These are phyloP conservation scores for Python bivittatus DNA, from an alignment of 2,113 vertebrate genomes.

Conservation along the genomic window DNA sequence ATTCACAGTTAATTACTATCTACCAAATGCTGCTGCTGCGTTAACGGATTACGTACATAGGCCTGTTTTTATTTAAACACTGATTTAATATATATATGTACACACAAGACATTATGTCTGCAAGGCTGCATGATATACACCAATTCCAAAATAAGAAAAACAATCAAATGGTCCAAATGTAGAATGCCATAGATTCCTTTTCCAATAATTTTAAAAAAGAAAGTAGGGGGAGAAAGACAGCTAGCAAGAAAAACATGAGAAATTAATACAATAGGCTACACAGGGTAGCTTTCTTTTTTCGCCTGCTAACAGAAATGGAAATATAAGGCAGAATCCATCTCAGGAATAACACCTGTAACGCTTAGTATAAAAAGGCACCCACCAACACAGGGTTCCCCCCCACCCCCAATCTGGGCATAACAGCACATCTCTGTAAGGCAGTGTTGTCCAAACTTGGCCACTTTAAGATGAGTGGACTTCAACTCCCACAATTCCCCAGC, in stretches of 20 bases:
- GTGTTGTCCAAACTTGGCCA: too few relatives aligned
- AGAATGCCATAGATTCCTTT: conserved; percentile 74
- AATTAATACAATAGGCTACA: conserved; percentile 53
- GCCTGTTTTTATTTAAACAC: conserved; percentile 83
- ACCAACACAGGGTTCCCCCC: conserved; percentile 42
- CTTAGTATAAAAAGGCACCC: conserved; percentile 68
- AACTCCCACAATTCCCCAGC: too few relatives aligned
- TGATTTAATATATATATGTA: conserved; percentile 82
- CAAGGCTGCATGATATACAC: conserved; percentile 86
- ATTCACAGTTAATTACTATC: conserved; percentile 87
- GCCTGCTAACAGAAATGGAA: conserved; percentile 56
- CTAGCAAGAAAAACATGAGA: conserved; percentile 60
- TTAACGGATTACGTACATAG: conserved; percentile 86
- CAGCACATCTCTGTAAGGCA: accelerated
- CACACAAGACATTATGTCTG: conserved; percentile 83
- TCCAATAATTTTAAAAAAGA: conserved; percentile 66
- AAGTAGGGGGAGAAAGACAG: conserved; percentile 57
- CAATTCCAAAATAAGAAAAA: conserved; percentile 80
- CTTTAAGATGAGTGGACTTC: too few relatives aligned
- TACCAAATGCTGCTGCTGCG: conserved; percentile 81
- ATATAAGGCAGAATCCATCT: conserved; percentile 59
- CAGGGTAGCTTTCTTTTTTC: conserved; percentile 62
- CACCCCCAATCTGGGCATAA: conserved; percentile 22
- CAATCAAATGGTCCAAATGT: conserved; percentile 84
- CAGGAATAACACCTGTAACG: conserved; percentile 61